Conservation (phyloP, 2,888 invertebrate genomes). For the Pemphredon lugubris region DNA sequence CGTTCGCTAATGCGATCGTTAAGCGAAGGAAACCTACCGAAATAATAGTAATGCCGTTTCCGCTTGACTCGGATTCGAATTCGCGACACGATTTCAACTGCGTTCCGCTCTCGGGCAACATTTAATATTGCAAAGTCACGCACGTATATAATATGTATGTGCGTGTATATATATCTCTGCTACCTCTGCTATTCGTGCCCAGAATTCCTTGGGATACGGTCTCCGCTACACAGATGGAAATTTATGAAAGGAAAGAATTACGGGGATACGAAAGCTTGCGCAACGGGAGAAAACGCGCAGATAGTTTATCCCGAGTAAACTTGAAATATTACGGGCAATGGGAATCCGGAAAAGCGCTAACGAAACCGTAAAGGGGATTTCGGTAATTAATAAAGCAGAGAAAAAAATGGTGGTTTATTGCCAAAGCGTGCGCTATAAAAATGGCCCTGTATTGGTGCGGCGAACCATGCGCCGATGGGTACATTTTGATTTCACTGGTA, state of each 20-base stretch:
- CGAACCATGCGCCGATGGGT: no score
- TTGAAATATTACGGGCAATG: neutral
- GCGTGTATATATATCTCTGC: no score
- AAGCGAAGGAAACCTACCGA: slow-evolving; percentile 47
- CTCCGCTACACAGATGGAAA: slow-evolving; percentile 4
- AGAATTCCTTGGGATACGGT: slow-evolving; percentile 15
- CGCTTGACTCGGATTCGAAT: slow-evolving; percentile 31
- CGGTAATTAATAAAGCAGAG: no score
- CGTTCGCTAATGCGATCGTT: slow-evolving; percentile 42
- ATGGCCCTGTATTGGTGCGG: no score
- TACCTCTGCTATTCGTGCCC: slow-evolving; percentile 11
- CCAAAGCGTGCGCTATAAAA: no score
- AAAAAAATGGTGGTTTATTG: no score
- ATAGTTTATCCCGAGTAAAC: slow-evolving; percentile 1
- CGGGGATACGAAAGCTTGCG: slow-evolving; percentile 5
- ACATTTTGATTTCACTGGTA: no score
- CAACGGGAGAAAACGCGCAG: neutral
- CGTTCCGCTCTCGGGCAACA: slow-evolving; percentile 8
- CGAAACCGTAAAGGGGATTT: no score
- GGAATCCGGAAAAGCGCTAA: neutral
- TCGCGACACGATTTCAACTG: slow-evolving; percentile 8
- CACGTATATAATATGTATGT: no score
- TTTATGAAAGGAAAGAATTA: slow-evolving; percentile 25
- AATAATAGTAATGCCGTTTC: slow-evolving; percentile 49
- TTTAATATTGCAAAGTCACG: slow-evolving; percentile 43